Conservation (phyloP, 2,797 vertebrate species). For the Cheirogaleus major region DNA sequence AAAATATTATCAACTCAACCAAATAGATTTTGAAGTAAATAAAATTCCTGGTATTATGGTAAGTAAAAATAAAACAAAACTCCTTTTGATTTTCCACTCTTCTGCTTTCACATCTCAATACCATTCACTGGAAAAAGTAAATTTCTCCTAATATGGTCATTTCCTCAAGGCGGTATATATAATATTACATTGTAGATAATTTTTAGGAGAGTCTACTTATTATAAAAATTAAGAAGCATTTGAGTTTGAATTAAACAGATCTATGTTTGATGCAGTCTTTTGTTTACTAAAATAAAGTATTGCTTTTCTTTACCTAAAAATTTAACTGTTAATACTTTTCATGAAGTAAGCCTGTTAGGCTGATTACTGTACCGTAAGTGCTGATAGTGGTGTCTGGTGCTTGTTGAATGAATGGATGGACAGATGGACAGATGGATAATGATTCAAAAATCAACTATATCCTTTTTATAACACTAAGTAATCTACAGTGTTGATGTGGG, state of each 20-base stretch:
- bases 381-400: neutral
- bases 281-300: neutral
- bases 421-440: neutral
- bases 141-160: neutral
- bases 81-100: neutral
- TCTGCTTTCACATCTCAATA: neutral
- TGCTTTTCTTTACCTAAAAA: neutral
- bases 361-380: neutral
- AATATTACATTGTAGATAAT: neutral
- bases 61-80: conserved; percentile 25
- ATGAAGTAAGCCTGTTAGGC: neutral
- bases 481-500: neutral
- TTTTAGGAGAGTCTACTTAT: neutral
- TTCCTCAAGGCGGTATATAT: neutral
- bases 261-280: neutral
- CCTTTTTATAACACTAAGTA: neutral
- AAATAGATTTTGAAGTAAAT: neutral
- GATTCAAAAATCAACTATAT: neutral
- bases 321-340: neutral
- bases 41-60: neutral
- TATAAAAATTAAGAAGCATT: neutral
- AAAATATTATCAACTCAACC: neutral
- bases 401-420: neutral
- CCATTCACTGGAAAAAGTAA: neutral
- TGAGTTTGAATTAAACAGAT: neutral